A percentile compares a stretch with the other conserved stretches of the same genome.
phyloP scores from a whole-genome alignment of 1,140 invertebrate species.

The Delia radicum region DNA sequence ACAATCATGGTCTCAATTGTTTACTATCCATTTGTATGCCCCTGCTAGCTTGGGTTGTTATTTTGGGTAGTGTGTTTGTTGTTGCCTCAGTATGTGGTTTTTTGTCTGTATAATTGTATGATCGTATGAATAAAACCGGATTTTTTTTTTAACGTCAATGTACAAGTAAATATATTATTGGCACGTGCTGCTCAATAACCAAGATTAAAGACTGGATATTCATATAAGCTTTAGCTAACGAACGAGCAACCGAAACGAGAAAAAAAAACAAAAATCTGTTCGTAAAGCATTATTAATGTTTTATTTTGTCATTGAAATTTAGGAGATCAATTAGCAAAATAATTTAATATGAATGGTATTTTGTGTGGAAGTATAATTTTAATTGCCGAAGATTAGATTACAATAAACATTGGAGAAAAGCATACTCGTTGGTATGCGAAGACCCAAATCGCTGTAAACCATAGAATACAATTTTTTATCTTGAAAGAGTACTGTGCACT shows the following conservation, averaged over 20 bases:
- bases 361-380: too few relatives aligned
- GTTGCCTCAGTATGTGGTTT: background rate
- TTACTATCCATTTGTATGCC: background rate
- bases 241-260: background rate
- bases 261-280: background rate
- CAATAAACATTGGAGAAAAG: too few relatives aligned
- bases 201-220: slow-evolving; percentile 10
- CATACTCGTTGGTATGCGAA: too few relatives aligned
- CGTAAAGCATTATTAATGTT: slow-evolving; percentile 14
- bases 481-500: too few relatives aligned
- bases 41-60: background rate
- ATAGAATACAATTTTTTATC: too few relatives aligned
- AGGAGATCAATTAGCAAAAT: slow-evolving; percentile 1
- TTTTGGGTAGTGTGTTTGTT: background rate
- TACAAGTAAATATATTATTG: slow-evolving; percentile 15
- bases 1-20: background rate
- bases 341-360: background rate
- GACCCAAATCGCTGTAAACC: too few relatives aligned
- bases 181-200: slow-evolving; percentile 12
- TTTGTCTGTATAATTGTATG: background rate
- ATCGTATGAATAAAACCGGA: background rate
- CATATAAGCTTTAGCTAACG: background rate
- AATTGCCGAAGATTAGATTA: too few relatives aligned
- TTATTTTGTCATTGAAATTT: slow-evolving; percentile 13
- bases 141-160: background rate